phyloP scores from a whole-genome alignment of 2,888 invertebrate species.

The Drosophila dives region DNA sequence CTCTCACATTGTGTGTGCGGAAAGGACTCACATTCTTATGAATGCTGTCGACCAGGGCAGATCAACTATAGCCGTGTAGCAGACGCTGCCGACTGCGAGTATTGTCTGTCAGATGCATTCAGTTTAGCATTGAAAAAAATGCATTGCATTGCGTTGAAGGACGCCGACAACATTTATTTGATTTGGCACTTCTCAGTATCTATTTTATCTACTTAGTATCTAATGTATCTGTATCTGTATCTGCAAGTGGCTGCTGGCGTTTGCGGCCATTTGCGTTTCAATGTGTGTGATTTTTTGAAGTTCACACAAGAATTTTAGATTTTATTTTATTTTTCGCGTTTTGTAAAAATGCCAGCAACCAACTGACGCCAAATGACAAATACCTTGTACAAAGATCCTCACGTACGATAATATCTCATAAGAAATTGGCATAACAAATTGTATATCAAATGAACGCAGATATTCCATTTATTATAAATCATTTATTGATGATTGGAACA shows the following conservation, averaged over 20 bases:
- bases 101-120: conserved; percentile 44
- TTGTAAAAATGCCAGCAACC: conserved; percentile 49
- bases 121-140: conserved; percentile 75
- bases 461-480: neutral
- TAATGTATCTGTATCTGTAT: conserved; percentile 26
- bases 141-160: conserved; percentile 73
- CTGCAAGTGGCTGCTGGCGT: conserved; percentile 56
- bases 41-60: conserved; percentile 40
- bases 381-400: conserved; percentile 20
- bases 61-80: conserved; percentile 23
- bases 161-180: conserved; percentile 70
- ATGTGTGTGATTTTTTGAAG: conserved; percentile 54
- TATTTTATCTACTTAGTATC: conserved; percentile 27
- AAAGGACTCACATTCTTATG: conserved; percentile 58
- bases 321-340: conserved; percentile 39
- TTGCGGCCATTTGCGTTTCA: conserved; percentile 36
- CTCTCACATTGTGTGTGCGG: conserved; percentile 47
- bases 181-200: conserved; percentile 61
- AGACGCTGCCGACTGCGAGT: neutral
- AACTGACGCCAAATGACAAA: conserved; percentile 49
- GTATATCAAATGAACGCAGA: neutral
- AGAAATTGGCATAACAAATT: neutral
- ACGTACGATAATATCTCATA: conserved; percentile 14
- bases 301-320: conserved; percentile 57
- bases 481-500: neutral